Conservation (phyloP, 2,797 vertebrate genomes). For the Sebastes wilsoni region DNA sequence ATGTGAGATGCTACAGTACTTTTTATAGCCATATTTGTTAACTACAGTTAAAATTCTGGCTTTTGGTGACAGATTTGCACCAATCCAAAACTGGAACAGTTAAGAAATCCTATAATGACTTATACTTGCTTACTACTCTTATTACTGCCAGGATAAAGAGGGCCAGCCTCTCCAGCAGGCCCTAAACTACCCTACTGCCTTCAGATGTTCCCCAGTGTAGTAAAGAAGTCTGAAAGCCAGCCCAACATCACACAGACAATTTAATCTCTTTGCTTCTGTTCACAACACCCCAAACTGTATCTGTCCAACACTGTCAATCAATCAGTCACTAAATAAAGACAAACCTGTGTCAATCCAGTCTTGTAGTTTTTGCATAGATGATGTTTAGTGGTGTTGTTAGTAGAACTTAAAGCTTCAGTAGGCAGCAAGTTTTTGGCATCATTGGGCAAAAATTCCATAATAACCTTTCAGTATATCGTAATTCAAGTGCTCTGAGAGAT, state of each 20-base stretch:
- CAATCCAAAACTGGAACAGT: not conserved
- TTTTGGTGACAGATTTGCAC: not conserved
- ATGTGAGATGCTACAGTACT: not conserved
- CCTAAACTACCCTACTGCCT: not conserved
- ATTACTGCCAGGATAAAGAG: conserved; percentile 5
- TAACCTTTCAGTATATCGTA: no score
- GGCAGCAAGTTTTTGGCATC: no score
- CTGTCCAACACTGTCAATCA: conserved; percentile 47
- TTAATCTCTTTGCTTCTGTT: conserved; percentile 41
- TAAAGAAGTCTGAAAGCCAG: not conserved
- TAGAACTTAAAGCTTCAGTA: not conserved
- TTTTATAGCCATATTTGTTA: not conserved
- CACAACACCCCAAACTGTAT: conserved; percentile 19
- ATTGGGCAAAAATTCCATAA: no score
- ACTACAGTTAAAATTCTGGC: not conserved
- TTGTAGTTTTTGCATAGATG: not conserved
- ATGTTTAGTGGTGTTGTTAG: not conserved
- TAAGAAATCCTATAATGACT: not conserved
- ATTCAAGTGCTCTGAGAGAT: no score
- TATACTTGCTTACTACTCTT: not conserved
- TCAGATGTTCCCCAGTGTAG: not conserved
- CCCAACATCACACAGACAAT: not conserved
- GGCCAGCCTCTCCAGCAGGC: not conserved
- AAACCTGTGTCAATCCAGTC: conserved; percentile 38
- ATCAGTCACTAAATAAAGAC: conserved; percentile 66